Evolutionary conservation across 1,140 invertebrate species (phyloP).

Genomic region (Heliothis subflexa): DNA sequence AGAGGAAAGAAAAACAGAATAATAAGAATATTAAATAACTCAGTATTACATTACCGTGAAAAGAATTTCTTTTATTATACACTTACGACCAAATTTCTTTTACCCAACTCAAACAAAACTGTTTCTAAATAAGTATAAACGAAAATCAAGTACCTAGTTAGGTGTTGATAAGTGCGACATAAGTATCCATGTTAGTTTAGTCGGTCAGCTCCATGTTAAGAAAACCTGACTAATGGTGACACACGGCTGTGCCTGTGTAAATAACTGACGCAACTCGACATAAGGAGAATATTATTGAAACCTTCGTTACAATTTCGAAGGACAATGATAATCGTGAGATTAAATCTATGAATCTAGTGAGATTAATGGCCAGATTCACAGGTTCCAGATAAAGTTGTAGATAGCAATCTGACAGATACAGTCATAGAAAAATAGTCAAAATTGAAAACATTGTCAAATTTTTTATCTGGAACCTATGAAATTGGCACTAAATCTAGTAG

Average conservation of each 20-base stretch:
- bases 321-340: not conserved
- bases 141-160: slow-evolving; percentile 5
- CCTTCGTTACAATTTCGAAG: not conserved
- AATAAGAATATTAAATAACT: not conserved
- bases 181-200: slow-evolving; percentile 17
- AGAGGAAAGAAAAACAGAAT: not conserved
- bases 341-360: too few species aligned
- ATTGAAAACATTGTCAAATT: too few species aligned
- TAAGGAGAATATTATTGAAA: not conserved
- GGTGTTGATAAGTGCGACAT: slow-evolving; percentile 26
- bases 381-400: too few species aligned
- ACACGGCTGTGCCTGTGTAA: slow-evolving; percentile 14
- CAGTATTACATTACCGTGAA: too few species aligned
- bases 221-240: slow-evolving; percentile 30
- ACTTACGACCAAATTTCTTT: too few species aligned
- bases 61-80: too few species aligned
- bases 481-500: too few species aligned
- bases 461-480: too few species aligned
- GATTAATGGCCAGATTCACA: too few species aligned
- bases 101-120: not conserved
- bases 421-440: too few species aligned
- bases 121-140: not conserved
- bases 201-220: slow-evolving; percentile 7
- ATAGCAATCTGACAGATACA: too few species aligned
- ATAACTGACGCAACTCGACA: not conserved